Base-by-base conservation (phyloP, 1,140 invertebrate genomes). In the Hylaeus anthracinus region DNA sequence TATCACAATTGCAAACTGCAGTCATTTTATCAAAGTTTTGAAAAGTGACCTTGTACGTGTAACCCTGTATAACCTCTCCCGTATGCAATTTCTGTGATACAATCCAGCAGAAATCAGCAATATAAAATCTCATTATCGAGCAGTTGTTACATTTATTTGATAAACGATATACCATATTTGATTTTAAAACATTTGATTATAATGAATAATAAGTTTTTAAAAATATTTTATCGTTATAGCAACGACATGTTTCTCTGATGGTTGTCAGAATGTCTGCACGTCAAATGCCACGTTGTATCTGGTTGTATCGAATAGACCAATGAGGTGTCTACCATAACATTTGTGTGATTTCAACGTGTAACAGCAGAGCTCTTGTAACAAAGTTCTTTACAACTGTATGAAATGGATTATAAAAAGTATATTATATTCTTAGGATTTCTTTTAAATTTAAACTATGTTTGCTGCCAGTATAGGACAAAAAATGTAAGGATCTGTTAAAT, bases 401-500 rank as follows among this genome's bases (percentile, higher is more conserved):
- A 83, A 83, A 92, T 92, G 91, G 87, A 84, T 84, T 90, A 69
- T 45, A 88, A 86, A 75, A 82, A 83, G 61, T 81, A 67, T 74
- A 75, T 90, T 72, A 81, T 84, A 58, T 76, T 90, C 6, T 66
- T 91, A 6, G 83, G 80, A n/a, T 12, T 90, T 45, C 15, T 92
- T 63, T 67, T 90, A 66, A 88, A 85, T 70, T 74, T 90, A 45
- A 82, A 85, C 60, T 53, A 91, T 87, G 91, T 84, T 41, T 69
- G 55, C 10, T 89, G 88, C 56, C 92, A 92, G 76, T 92, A 92
- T 55, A 90, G 90, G 39, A 88, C 88, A 14, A 93, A 91, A 90
- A 89, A 87, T 69, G 92, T 93, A 58, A 93, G 92, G 63, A 79
- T 65, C 66, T 14, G 1, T 53, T 26, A 56, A 60, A 10, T 39